phyloP scores from a whole-genome alignment of 2,113 vertebrate species.

The Chelonoidis abingdonii region DNA sequence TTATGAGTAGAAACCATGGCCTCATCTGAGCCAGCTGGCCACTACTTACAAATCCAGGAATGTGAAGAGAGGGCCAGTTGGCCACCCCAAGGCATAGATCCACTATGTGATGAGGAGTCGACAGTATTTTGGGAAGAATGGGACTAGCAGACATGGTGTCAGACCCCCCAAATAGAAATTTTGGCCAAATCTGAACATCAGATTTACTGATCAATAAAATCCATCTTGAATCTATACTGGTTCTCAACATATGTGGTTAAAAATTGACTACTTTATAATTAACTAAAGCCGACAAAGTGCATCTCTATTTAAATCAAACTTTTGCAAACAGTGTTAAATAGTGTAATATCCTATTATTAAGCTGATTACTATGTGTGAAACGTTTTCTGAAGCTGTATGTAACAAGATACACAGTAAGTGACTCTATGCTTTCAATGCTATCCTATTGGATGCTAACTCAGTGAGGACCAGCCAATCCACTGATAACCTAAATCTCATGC shows the following conservation, averaged over 20 bases:
- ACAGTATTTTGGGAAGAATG: accelerated
- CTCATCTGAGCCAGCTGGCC: background rate
- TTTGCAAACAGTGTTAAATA: constrained; percentile 27
- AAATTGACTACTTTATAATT: background rate
- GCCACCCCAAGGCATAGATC: background rate
- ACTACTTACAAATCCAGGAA: background rate
- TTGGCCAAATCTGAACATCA: background rate
- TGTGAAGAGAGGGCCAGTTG: background rate
- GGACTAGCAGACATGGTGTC: background rate
- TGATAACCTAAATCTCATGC: background rate
- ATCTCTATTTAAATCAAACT: constrained; percentile 36
- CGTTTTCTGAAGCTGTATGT: background rate
- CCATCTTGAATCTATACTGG: background rate
- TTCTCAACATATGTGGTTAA: background rate
- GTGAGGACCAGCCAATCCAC: background rate
- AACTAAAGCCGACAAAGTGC: background rate
- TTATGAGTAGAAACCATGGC: background rate
- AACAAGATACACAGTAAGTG: background rate
- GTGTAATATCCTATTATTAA: constrained; percentile 2
- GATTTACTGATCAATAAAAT: background rate
- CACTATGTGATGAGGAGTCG: accelerated
- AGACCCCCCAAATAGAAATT: background rate
- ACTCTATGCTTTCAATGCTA: background rate
- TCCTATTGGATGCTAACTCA: background rate
- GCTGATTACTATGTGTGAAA: constrained; percentile 29